phyloP scores from a whole-genome alignment of 2,797 vertebrate genomes.

The Halcyon chelicuti region DNA sequence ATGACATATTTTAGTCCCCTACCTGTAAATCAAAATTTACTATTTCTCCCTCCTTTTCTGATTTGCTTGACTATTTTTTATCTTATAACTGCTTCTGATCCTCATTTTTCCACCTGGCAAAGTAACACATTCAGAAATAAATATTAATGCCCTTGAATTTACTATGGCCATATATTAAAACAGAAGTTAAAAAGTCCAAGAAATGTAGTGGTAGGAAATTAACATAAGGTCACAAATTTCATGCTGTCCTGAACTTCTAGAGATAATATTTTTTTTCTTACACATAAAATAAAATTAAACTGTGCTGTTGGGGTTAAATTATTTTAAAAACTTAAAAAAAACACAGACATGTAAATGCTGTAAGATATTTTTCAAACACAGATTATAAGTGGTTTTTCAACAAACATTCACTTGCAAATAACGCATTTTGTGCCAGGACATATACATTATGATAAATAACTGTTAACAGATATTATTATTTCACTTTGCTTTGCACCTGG shows the following conservation, averaged over 20 bases:
- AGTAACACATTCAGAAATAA: background rate
- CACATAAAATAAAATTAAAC: background rate
- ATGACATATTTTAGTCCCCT: background rate
- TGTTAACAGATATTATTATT: background rate
- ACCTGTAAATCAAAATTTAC: background rate
- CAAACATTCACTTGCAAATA: background rate
- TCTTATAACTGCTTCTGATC: background rate
- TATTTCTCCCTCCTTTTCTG: background rate
- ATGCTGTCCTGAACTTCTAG: background rate
- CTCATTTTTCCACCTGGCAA: background rate
- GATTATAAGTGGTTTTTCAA: background rate
- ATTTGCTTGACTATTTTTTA: background rate
- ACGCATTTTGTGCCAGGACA: background rate
- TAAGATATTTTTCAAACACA: background rate
- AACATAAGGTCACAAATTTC: background rate
- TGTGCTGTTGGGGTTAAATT: background rate
- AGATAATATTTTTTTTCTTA: background rate
- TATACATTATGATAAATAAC: background rate
- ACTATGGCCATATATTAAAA: background rate
- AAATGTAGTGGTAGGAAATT: background rate
- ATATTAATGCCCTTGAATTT: constrained; percentile 3
- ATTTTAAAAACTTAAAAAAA: background rate
- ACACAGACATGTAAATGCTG: background rate
- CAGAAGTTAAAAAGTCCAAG: background rate
- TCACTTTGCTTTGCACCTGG: background rate